A percentile compares a stretch with the other conserved stretches of the same genome.
phyloP scores from a whole-genome alignment of 2,797 vertebrate genomes.

The Oryzias sinensis region DNA sequence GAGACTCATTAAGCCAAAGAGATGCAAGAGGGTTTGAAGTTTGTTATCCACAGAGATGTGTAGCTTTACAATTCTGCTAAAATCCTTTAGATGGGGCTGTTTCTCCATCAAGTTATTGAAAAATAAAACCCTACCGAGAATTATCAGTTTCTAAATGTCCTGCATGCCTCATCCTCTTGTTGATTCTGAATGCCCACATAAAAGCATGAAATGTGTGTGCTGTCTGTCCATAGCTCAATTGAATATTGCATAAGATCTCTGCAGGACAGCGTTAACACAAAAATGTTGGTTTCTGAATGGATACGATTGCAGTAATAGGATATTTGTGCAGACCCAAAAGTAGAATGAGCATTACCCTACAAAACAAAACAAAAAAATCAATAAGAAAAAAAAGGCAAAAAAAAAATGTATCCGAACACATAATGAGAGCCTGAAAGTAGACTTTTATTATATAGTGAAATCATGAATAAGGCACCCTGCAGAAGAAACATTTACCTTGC shows the following conservation, averaged over 20 bases:
- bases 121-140: neutral
- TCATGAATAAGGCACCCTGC: no score
- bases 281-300: conserved; percentile 4
- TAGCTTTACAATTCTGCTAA: conserved; percentile 1
- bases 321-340: conserved; percentile 24
- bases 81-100: conserved; percentile 70
- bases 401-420: no score
- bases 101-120: conserved; percentile 46
- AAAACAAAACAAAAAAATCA: conserved; percentile 4
- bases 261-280: conserved; percentile 15
- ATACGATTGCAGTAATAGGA: conserved; percentile 2
- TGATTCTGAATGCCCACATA: conserved; percentile 38
- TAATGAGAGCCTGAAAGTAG: no score
- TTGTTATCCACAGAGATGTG: neutral
- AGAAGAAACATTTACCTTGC: no score
- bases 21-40: conserved; percentile 51
- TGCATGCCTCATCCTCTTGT: conserved; percentile 29
- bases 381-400: neutral
- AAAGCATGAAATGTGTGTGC: conserved; percentile 26
- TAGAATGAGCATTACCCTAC: conserved; percentile 11
- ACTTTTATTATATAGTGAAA: no score
- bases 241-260: conserved; percentile 36
- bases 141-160: conserved; percentile 19
- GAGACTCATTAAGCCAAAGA: conserved; percentile 63
- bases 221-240: conserved; percentile 43